Evolutionary conservation across 2,888 invertebrate genomes (phyloP), one percentile per base, ranked within the genome.

Genomic region (Hermaeophaga mercurialis): DNA sequence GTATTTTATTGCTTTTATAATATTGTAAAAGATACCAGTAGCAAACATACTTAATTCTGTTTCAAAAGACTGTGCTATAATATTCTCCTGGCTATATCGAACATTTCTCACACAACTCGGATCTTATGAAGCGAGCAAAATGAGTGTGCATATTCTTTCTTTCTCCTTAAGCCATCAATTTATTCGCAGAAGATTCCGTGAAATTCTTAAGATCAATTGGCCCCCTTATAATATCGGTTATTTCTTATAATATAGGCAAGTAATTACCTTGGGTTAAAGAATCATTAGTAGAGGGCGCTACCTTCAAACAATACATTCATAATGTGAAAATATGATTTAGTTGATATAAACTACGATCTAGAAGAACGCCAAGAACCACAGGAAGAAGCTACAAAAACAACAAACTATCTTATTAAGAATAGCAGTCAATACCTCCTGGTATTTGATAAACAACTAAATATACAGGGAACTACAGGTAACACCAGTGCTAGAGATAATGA

Each of bases 31-130:
- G n/a, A n/a, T n/a, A n/a, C n/a, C n/a, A n/a, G n/a, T n/a, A n/a
- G n/a, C n/a, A n/a, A n/a, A n/a, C n/a, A n/a, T n/a, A n/a, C n/a
- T 28, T 26, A 9, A 45, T 22, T 22, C 6, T 3, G 22, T 22
- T 6, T 22, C 22, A 22, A 22, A 3, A 22, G 4, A 22, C 22
- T 22, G 22, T 3, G 3, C 36, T 14, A 11, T 36, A 36, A 26
- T 22, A 36, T 47, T 47, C 36, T 36, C 22, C 19, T 47, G 34
- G 31, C 22, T 47, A 18, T 19, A 22, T 41, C 22, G 41, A 41
- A 41, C 12, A 19, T 41, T 41, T 41, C 22, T 22, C 41, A 41
- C 41, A 22, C 41, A 41, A 41, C 41, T 41, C 41, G 22, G 22
- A 14, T 22, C 19, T 22, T 11, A 22, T 22, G 22, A 41, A 19